Conservation (phyloP, 2,888 invertebrate genomes). For the Stenichneumon culpator region DNA sequence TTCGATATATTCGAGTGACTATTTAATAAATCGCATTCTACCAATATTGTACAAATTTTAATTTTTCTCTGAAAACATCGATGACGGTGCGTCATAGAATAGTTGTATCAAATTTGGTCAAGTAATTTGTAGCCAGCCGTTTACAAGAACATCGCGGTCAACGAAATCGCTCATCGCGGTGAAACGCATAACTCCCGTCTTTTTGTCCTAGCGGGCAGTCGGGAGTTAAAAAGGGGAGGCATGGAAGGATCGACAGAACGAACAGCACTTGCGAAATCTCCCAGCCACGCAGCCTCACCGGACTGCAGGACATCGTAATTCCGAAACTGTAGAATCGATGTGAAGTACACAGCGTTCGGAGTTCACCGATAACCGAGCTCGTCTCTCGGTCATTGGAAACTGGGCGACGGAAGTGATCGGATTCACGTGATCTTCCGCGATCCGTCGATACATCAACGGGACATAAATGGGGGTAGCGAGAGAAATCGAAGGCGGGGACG, state of each 20-base stretch:
- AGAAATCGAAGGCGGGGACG: neutral
- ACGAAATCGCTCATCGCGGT: too few species aligned
- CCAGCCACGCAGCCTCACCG: neutral
- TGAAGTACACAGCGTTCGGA: neutral
- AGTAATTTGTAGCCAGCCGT: too few species aligned
- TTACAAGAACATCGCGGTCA: too few species aligned
- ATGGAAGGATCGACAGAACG: neutral
- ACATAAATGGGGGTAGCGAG: neutral
- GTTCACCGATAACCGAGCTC: conserved; percentile 18
- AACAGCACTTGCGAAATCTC: neutral
- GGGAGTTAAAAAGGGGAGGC: neutral
- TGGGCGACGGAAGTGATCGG: conserved; percentile 3
- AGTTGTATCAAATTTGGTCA: too few species aligned
- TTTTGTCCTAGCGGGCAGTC: too few species aligned
- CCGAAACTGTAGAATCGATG: neutral
- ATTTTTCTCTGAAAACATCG: too few species aligned
- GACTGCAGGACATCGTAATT: neutral
- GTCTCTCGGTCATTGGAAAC: conserved; percentile 21
- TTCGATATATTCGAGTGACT: too few species aligned
- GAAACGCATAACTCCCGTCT: too few species aligned
- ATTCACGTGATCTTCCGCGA: neutral
- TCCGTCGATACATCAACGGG: conserved; percentile 18
- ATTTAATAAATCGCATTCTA: too few species aligned
- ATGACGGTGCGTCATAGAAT: too few species aligned
- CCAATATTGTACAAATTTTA: too few species aligned